Percentiles rank a stretch among this genome's conserved stretches.
Conservation (phyloP, 1,140 invertebrate species). For the Brachionus paranguensis region DNA sequence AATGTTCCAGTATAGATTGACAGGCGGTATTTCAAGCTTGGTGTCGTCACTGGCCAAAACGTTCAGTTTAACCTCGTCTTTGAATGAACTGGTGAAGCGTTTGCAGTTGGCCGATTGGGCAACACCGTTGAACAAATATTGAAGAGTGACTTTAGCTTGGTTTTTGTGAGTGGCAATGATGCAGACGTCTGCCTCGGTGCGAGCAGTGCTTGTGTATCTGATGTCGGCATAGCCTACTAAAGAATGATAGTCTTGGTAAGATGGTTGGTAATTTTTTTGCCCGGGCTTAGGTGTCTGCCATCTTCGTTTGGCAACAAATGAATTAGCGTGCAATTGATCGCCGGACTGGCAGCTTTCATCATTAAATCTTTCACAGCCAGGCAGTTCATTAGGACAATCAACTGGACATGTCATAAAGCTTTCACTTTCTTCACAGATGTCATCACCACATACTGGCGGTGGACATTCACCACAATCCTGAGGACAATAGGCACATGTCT, state of each 20-base stretch:
- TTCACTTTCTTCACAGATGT: constrained; percentile 30
- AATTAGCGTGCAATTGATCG: constrained; percentile 15
- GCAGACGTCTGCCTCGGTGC: constrained; percentile 30
- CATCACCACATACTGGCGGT: constrained; percentile 36
- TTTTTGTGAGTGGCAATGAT: constrained; percentile 16
- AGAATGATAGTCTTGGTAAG: constrained; percentile 35
- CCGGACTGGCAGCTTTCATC: constrained; percentile 31
- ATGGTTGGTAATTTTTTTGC: neutral
- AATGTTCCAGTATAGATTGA: constrained; percentile 28
- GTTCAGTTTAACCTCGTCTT: neutral
- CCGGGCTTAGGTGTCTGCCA: constrained; percentile 40
- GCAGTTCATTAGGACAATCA: constrained; percentile 39
- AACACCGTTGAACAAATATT: constrained; percentile 10
- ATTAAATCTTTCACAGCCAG: constrained; percentile 28
- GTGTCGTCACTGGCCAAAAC: constrained; percentile 19
- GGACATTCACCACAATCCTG: constrained; percentile 39
- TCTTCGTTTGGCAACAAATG: neutral
- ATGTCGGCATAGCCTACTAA: constrained; percentile 39
- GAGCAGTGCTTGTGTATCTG: constrained; percentile 11
- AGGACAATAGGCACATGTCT: constrained; percentile 33
- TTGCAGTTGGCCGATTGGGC: constrained; percentile 21
- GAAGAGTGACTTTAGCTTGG: neutral
- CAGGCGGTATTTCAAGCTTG: constrained; percentile 9
- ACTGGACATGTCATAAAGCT: constrained; percentile 9
- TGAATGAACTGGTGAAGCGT: neutral